Percentiles rank a stretch among this genome's conserved stretches.
phyloP scores from a whole-genome alignment of 2,797 vertebrate genomes.

The Hoplostethus mediterraneus region DNA sequence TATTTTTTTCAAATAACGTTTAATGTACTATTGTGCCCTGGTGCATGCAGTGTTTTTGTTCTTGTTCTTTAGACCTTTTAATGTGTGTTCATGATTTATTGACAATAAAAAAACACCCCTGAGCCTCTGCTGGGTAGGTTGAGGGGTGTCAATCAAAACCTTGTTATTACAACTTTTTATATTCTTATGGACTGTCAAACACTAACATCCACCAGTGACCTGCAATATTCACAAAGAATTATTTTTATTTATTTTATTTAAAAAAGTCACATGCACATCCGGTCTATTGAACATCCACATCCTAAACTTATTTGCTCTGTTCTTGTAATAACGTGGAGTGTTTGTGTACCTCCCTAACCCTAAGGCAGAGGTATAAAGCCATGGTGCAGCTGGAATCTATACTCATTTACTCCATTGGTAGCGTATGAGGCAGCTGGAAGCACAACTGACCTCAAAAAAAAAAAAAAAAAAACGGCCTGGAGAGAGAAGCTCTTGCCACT shows the following conservation, averaged over 20 bases:
- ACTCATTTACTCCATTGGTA: conserved; percentile 70
- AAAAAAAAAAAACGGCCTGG: conserved; percentile 27
- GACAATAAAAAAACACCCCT: conserved; percentile 69
- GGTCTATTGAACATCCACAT: conserved; percentile 25
- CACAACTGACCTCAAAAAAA: conserved; percentile 70
- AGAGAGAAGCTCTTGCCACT: conserved; percentile 46
- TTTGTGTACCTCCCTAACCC: conserved; percentile 52
- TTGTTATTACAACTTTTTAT: conserved; percentile 1
- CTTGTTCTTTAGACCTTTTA: conserved; percentile 76
- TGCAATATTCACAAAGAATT: no score
- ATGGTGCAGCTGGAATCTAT: conserved; percentile 76
- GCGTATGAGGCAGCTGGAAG: conserved; percentile 72
- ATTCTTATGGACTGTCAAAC: conserved; percentile 18
- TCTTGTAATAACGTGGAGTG: conserved; percentile 44
- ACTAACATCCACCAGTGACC: no score
- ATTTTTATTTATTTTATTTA: no score
- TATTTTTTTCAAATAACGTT: conserved; percentile 69
- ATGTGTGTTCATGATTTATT: conserved; percentile 83
- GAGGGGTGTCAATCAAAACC: conserved; percentile 42
- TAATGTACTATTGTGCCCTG: conserved; percentile 75
- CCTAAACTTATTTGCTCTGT: conserved; percentile 41
- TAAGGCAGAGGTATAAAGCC: conserved; percentile 74
- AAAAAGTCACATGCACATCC: conserved; percentile 28
- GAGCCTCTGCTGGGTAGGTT: conserved; percentile 33
- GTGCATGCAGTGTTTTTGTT: conserved; percentile 84